Evolutionary conservation across 2,888 invertebrate genomes (phyloP).

Genomic region (Brachyptera putata): DNA sequence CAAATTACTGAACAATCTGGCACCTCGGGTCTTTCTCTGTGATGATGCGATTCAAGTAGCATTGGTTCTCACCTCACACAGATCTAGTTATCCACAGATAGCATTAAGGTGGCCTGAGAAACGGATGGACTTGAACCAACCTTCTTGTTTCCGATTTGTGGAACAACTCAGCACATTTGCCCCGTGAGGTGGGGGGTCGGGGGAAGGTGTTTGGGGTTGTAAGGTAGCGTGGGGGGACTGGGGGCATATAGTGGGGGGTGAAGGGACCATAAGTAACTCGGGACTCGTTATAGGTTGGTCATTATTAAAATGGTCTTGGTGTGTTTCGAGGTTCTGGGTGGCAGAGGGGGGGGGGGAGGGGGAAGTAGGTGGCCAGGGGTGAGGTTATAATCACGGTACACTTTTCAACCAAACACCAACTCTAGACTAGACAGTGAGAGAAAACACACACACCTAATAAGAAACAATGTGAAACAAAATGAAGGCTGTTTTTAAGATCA

Average conservation of each 20-base stretch:
- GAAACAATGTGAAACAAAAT: too few relatives aligned
- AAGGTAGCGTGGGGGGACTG: not conserved
- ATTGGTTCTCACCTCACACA: too few relatives aligned
- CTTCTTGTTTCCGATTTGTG: not conserved
- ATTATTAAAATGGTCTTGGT: conserved; percentile 28
- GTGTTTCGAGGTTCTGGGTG: not conserved
- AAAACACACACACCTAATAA: too few relatives aligned
- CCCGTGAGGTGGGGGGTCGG: not conserved
- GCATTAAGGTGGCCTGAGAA: not conserved
- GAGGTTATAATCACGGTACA: too few relatives aligned
- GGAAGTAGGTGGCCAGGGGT: not conserved
- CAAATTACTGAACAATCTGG: too few relatives aligned
- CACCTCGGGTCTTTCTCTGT: too few relatives aligned
- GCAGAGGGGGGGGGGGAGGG: conserved; percentile 4
- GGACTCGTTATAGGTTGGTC: conserved; percentile 26
- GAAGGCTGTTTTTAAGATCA: too few relatives aligned
- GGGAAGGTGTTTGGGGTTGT: not conserved
- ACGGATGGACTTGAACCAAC: not conserved
- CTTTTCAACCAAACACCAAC: too few relatives aligned
- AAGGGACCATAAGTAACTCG: not conserved
- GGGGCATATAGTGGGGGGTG: not conserved
- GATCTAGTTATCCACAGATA: too few relatives aligned
- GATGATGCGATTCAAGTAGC: too few relatives aligned
- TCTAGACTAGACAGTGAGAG: too few relatives aligned
- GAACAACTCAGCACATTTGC: conserved; percentile 24